These are phyloP conservation scores for Cyclargus thomasi DNA, from an alignment of 1,140 invertebrate genomes.

Conservation along the genomic window DNA sequence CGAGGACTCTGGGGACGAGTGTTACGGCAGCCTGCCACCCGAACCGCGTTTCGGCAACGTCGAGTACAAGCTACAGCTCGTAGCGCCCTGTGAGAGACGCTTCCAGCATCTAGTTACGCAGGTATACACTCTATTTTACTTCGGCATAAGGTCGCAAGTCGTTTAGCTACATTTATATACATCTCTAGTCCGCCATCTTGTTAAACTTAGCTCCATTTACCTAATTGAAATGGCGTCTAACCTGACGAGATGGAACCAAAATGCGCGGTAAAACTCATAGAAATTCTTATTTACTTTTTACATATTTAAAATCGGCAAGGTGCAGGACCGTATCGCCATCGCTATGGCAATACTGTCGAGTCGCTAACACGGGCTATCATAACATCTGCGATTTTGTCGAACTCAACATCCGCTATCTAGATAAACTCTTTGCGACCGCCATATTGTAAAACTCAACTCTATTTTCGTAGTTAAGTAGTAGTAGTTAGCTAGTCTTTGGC, in stretches of 20 bases:
- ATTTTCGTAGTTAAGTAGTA: too few species aligned
- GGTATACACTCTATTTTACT: constrained; percentile 57
- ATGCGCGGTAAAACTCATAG: too few species aligned
- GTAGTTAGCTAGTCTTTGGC: too few species aligned
- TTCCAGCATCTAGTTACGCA: constrained; percentile 94
- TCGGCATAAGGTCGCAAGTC: neutral
- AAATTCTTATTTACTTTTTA: too few species aligned
- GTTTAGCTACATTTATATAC: neutral
- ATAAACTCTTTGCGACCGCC: neutral
- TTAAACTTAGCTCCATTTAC: too few species aligned
- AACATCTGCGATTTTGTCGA: neutral
- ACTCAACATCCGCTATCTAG: neutral
- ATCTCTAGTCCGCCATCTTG: too few species aligned
- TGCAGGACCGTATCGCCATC: too few species aligned
- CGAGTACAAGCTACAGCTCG: constrained; percentile 94
- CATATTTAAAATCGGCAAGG: too few species aligned
- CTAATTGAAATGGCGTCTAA: too few species aligned
- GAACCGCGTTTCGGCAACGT: constrained; percentile 94
- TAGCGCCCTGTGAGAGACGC: constrained; percentile 87
- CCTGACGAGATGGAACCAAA: too few species aligned
- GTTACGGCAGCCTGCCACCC: constrained; percentile 83
- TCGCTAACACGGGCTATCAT: too few species aligned
- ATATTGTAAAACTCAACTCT: neutral
- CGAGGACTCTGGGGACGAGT: constrained; percentile 53
- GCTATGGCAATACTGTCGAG: too few species aligned